phyloP scores from a whole-genome alignment of 2,113 vertebrate genomes.

The Nanorana parkeri region DNA sequence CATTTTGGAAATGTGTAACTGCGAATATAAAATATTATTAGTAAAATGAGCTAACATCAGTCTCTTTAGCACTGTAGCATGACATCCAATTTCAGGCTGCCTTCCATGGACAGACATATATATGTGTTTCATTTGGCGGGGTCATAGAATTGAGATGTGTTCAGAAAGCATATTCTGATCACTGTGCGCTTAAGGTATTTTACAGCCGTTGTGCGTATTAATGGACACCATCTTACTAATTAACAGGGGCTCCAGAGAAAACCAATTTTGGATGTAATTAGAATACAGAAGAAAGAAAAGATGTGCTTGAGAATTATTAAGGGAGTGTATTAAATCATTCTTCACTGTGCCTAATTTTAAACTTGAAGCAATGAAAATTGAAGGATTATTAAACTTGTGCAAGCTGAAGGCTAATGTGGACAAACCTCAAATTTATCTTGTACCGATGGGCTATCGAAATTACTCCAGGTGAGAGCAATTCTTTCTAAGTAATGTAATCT shows the following conservation, averaged over 20 bases:
- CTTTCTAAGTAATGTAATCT: too few species aligned
- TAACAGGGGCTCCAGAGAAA: constrained; percentile 39
- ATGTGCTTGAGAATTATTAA: constrained; percentile 39
- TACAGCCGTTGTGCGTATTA: constrained; percentile 11
- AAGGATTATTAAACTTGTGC: constrained; percentile 3
- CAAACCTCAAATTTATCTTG: neutral
- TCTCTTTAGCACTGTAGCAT: neutral
- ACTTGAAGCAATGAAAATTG: constrained; percentile 19
- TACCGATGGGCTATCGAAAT: neutral
- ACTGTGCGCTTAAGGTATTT: neutral
- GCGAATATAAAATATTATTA: neutral
- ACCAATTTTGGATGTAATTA: constrained; percentile 42
- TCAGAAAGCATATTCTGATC: neutral
- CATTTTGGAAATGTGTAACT: too few species aligned
- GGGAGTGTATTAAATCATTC: constrained; percentile 17
- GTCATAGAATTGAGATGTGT: neutral
- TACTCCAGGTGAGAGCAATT: neutral
- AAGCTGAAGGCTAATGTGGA: constrained; percentile 8
- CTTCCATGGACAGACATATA: neutral
- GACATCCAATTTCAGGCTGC: neutral
- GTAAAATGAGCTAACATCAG: neutral
- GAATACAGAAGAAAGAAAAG: constrained; percentile 6
- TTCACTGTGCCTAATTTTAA: constrained; percentile 23
- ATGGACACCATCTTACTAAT: constrained; percentile 26
- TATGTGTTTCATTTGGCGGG: neutral